Base-by-base conservation (phyloP, 2,797 vertebrate genomes). In the Syndactyla subalaris region DNA sequence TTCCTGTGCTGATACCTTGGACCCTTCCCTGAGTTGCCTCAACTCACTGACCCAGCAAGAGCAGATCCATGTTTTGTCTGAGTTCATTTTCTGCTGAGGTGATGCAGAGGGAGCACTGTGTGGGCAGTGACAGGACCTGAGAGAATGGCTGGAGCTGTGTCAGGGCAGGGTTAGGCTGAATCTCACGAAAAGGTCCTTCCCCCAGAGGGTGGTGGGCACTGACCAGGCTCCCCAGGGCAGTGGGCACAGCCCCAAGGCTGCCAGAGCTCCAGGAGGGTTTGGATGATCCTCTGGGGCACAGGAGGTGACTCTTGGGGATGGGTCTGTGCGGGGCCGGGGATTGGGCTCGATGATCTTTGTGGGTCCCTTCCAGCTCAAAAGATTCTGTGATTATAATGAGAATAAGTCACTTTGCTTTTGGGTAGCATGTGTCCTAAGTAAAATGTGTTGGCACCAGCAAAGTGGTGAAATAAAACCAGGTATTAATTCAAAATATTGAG, bases 291-390 rank as follows among this genome's bases (percentile, higher is more conserved):
- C 7, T 41, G 63, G 54, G 57, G 84, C n/a, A 14, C 65, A 71
- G 57, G 57, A 1, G 30, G 84, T 34, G 17, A 1, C 8, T 48
- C 41, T 1, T 55, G 57, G 34, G 72, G 27, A 21, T 45, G 45
- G 3, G 14, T 7, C 83, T 86, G 65, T 1, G 36, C 49, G 49
- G 41, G 49, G 32, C 1, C 63, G 32, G 30, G 34, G 3, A 19
- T 5, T 85, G 63, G 7, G 0, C 16, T 77, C 12, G 19, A 0
- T 14, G 30, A 10, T 70, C 14, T 1, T 0, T 34, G 22, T 15
- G 57, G 21, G 9, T 41, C 21, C 24, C 21, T 70, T 2, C 34
- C 74, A 27, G 21, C 43, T 62, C 7, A 32, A 49, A 9, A 1
- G 0, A 41, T 49, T 39, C 10, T 9, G 18, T 62, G 20, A 41